These are phyloP conservation scores for Sapajus apella DNA, from an alignment of 2,113 vertebrate genomes.

Conservation along the genomic window DNA sequence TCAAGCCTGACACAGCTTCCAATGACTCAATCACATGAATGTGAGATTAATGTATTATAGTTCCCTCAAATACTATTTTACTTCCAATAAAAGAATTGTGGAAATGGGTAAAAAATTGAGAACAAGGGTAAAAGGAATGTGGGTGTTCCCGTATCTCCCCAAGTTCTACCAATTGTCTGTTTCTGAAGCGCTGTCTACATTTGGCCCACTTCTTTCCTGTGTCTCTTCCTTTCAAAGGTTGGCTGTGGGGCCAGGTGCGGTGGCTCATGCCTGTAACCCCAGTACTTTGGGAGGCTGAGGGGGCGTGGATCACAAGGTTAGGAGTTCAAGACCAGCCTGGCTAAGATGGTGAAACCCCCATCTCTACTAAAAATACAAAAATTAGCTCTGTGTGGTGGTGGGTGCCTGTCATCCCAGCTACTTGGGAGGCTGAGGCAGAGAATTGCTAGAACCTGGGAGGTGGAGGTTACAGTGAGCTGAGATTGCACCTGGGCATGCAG, in stretches of 20 bases:
- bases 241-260: neutral
- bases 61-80: neutral
- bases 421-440: too few relatives aligned
- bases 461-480: too few relatives aligned
- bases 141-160: neutral
- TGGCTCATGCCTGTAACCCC: too few relatives aligned
- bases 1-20: neutral
- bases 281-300: too few relatives aligned
- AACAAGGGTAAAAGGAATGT: neutral
- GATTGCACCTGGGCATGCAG: too few relatives aligned
- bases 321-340: too few relatives aligned
- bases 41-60: neutral
- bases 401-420: too few relatives aligned
- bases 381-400: too few relatives aligned
- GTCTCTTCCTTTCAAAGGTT: neutral
- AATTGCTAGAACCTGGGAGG: too few relatives aligned
- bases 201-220: neutral
- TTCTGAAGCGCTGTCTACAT: neutral
- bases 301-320: too few relatives aligned
- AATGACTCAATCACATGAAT: neutral
- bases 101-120: neutral
- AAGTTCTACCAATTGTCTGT: neutral
- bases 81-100: neutral
- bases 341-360: too few relatives aligned
- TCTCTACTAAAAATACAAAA: too few relatives aligned